Evolutionary conservation across 2,797 vertebrate species (phyloP).

Genomic region (Lagocephalus sceleratus): DNA sequence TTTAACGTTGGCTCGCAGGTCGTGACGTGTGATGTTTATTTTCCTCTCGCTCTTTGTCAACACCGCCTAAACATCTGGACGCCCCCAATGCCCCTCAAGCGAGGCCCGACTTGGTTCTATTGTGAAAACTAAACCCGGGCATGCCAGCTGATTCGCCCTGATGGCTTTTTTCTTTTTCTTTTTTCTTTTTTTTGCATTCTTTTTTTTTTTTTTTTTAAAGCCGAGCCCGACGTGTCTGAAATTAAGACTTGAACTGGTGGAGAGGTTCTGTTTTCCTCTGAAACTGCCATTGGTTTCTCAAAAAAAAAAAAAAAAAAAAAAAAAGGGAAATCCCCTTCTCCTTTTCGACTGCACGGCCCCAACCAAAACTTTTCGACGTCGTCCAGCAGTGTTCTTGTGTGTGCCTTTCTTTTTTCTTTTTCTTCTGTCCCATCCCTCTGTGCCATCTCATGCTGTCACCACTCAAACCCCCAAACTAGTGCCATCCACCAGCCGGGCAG

Average conservation of each 20-base stretch:
- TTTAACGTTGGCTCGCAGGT: conserved; percentile 41
- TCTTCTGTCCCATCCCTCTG: background rate
- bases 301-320: no score
- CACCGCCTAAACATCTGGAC: background rate
- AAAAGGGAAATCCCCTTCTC: background rate
- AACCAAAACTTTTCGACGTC: conserved; percentile 49
- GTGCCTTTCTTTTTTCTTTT: background rate
- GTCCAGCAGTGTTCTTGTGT: background rate
- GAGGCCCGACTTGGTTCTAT: no score
- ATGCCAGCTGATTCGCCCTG: no score
- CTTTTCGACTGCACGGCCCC: conserved; percentile 9
- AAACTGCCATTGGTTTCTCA: no score
- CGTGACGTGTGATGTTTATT: conserved; percentile 54
- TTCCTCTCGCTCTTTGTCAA: conserved; percentile 8
- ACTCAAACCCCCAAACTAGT: background rate
- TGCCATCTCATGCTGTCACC: background rate
- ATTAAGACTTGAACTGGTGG: background rate
- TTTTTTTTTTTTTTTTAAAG: no score
- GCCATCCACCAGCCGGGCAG: background rate
- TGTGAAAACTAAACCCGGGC: no score
- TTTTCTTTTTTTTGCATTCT: no score
- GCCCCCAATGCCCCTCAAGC: no score
- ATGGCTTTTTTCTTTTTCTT: no score
- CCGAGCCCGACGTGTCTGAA: no score
- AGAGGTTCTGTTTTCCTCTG: no score